Percentiles rank a stretch among this genome's conserved stretches.
Evolutionary conservation across 2,797 vertebrate species (phyloP).

Genomic region (Dallia pectoralis): DNA sequence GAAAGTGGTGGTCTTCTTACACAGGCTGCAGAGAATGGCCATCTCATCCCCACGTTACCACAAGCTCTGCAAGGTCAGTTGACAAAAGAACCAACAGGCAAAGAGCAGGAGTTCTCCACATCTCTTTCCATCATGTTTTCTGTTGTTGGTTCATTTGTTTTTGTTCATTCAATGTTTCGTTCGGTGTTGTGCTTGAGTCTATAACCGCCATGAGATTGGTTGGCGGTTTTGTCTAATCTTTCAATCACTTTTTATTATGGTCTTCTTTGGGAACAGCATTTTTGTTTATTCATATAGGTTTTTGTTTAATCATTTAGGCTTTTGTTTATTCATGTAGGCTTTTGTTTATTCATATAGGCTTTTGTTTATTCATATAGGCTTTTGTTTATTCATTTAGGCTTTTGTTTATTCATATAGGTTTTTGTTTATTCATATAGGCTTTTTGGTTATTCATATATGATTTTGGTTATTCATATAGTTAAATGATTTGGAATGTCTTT

Average conservation of each 20-base stretch:
- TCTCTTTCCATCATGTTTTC: background rate
- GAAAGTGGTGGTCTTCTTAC: slow-evolving; percentile 99
- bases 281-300: background rate
- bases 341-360: background rate
- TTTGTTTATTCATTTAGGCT: background rate
- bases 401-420: background rate
- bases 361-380: background rate
- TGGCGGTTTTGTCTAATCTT: background rate
- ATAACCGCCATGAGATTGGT: background rate
- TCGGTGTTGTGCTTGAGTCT: background rate
- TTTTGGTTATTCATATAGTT: background rate
- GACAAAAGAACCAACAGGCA: slow-evolving; percentile 16
- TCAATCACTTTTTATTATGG: background rate
- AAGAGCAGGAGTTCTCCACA: slow-evolving; percentile 22
- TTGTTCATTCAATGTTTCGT: background rate
- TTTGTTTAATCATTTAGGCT: background rate
- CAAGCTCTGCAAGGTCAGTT: slow-evolving; percentile 99
- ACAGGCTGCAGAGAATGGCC: slow-evolving; percentile 99
- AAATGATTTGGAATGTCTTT: background rate
- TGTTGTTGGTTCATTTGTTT: background rate
- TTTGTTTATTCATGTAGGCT: background rate
- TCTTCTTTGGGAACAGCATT: background rate
- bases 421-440: background rate
- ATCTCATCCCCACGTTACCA: slow-evolving; percentile 98
- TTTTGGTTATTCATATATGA: background rate